Evolutionary conservation across 2,113 vertebrate species (phyloP).

Genomic region (Elephantulus edwardii): DNA sequence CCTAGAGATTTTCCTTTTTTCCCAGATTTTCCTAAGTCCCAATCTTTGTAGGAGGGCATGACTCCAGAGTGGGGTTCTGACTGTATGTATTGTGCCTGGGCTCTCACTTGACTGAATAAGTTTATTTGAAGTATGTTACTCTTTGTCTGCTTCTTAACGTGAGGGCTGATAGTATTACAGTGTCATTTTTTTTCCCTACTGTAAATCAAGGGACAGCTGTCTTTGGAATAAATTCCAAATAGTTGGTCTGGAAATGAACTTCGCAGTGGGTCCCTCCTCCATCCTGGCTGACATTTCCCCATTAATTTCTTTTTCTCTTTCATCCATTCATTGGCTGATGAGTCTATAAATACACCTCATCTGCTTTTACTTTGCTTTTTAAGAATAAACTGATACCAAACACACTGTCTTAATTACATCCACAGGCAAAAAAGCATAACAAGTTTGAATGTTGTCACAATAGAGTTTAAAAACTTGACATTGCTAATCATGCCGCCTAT

Average conservation of each 20-base stretch:
- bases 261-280: conserved; percentile 78
- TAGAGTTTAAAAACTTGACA: conserved; percentile 82
- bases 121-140: conserved; percentile 62
- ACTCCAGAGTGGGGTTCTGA: conserved; percentile 46
- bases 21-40: conserved; percentile 45
- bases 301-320: conserved; percentile 86
- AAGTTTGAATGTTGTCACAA: conserved; percentile 81
- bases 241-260: conserved; percentile 83
- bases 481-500: conserved; percentile 76
- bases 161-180: conserved; percentile 69
- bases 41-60: conserved; percentile 21
- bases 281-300: conserved; percentile 83
- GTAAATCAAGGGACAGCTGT: conserved; percentile 79
- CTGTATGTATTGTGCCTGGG: neutral
- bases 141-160: conserved; percentile 77
- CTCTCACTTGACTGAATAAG: conserved; percentile 56
- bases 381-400: conserved; percentile 85
- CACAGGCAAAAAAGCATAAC: conserved; percentile 81
- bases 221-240: conserved; percentile 82
- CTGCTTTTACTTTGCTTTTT: conserved; percentile 89
- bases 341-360: conserved; percentile 86
- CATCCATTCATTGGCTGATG: conserved; percentile 86
- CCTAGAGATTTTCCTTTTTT: conserved; percentile 65
- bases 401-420: conserved; percentile 86
- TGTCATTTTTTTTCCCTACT: conserved; percentile 62